Evolutionary conservation across 2,888 invertebrate species (phyloP), one percentile per base, ranked within the genome.

Genomic region (Aporophyla lueneburgensis): DNA sequence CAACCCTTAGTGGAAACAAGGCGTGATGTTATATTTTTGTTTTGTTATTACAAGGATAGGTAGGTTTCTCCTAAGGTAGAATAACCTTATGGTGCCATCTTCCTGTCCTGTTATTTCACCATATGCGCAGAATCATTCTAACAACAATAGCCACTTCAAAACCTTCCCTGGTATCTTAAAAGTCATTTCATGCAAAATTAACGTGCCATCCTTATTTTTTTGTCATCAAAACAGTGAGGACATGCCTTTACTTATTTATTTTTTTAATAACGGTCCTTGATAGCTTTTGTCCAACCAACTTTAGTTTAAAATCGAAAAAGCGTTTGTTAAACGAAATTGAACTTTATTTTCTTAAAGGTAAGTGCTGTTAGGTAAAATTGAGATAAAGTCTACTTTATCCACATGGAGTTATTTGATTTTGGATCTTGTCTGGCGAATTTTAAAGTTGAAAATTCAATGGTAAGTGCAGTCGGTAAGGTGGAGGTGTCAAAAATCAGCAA

Each of bases 131-230:
- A 78, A 74, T 71, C 83, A 83, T 70, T 62, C 59, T n/a, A 63
- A 53, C 51, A 86, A 87, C 78, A 87, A 87, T 79, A 81, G 76
- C 79, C 69, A 83, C 81, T 84, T 76, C 68, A 80, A 43, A 80
- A 24, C 40, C 61, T 58, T 71, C 21, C 16, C 67, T 43, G 61
- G 27, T 61, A 69, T 61, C 69, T 76, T 66, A 84, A 86, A 93
- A 94, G 93, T 95, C 91, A 95, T 95, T 95, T 95, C 95, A 95
- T 94, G 95, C 95, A 92, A 95, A 94, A 94, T 95, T 95, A 94
- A 93, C 90, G 89, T 89, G 90, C 93, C 89, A 78, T 84, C 91
- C 91, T 83, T 84, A 80, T 88, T 93, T 93, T 93, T 93, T 93
- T 92, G 91, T 92, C 92, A 89, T 84, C 86, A 80, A 62, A 89